A percentile compares a stretch with the other conserved stretches of the same genome.
Conservation (phyloP, 2,888 invertebrate genomes). For the Sesia apiformis region DNA sequence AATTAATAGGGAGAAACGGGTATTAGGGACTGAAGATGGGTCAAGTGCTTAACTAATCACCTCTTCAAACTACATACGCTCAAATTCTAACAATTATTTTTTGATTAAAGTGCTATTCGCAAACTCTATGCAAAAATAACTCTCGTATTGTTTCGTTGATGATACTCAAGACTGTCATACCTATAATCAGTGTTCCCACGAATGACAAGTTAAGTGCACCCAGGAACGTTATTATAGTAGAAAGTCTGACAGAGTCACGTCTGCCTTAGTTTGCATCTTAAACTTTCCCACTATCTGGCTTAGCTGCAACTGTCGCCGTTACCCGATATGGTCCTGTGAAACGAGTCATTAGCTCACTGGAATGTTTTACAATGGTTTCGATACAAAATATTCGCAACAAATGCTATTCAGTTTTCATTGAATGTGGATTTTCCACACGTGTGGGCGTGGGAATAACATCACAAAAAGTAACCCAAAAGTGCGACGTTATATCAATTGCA, state of each 20-base stretch:
- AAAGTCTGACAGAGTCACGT: constrained; percentile 66
- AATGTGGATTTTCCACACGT: constrained; percentile 43
- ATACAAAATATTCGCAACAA: constrained; percentile 14
- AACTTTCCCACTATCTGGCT: constrained; percentile 53
- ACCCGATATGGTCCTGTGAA: constrained; percentile 54
- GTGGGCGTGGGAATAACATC: constrained; percentile 49
- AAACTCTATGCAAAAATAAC: constrained; percentile 14
- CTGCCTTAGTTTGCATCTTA: constrained; percentile 63
- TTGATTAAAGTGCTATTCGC: constrained; percentile 14
- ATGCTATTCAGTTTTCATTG: constrained; percentile 10
- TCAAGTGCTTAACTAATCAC: constrained; percentile 48
- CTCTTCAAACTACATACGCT: constrained; percentile 29
- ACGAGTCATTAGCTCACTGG: constrained; percentile 52
- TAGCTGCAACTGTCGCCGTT: constrained; percentile 55
- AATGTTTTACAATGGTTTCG: constrained; percentile 30
- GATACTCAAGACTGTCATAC: constrained; percentile 38
- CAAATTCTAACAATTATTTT: constrained; percentile 36
- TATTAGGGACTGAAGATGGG: constrained; percentile 44
- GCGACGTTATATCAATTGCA: constrained; percentile 32
- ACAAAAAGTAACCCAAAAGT: constrained; percentile 27
- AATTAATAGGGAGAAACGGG: constrained; percentile 47
- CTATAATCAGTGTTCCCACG: constrained; percentile 64
- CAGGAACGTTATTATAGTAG: constrained; percentile 48
- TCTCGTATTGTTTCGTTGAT: constrained; percentile 42
- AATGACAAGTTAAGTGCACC: constrained; percentile 58